Conservation (phyloP, 2,797 vertebrate species). For the Chelonia mydas region DNA sequence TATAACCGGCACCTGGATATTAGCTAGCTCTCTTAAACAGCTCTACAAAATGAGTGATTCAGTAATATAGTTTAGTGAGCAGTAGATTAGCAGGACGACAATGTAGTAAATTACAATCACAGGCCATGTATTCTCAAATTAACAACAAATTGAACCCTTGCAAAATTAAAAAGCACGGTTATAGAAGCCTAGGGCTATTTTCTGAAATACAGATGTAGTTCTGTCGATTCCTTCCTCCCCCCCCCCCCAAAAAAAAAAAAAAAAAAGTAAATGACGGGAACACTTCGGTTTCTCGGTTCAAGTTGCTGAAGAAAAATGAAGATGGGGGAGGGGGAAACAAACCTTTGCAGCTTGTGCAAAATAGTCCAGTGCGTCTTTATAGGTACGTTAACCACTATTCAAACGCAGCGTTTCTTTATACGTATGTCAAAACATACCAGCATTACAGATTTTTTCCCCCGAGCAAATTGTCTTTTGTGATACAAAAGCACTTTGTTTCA, state of each 20-base stretch:
- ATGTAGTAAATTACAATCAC: not conserved
- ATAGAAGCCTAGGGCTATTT: not conserved
- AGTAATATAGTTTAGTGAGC: not conserved
- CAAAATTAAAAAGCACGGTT: not conserved
- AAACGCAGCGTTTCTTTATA: not conserved
- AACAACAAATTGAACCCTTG: not conserved
- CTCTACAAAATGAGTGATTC: accelerated
- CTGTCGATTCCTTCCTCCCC: not conserved
- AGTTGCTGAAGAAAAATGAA: not conserved
- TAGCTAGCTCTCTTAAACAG: not conserved
- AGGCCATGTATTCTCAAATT: not conserved
- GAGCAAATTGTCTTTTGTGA: not conserved
- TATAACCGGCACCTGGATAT: not conserved
- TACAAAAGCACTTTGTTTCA: not conserved
- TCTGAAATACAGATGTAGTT: not conserved
- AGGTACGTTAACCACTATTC: not conserved
- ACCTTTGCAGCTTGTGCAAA: not conserved
- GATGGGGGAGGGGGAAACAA: not conserved
- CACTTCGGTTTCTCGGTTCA: not conserved
- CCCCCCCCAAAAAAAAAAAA: no score
- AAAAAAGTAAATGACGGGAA: not conserved
- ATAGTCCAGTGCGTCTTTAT: not conserved
- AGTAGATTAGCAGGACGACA: not conserved
- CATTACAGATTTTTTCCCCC: not conserved
- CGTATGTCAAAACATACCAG: not conserved